Evolutionary conservation across 2,888 invertebrate genomes (phyloP).

Genomic region (Homarus gammarus): DNA sequence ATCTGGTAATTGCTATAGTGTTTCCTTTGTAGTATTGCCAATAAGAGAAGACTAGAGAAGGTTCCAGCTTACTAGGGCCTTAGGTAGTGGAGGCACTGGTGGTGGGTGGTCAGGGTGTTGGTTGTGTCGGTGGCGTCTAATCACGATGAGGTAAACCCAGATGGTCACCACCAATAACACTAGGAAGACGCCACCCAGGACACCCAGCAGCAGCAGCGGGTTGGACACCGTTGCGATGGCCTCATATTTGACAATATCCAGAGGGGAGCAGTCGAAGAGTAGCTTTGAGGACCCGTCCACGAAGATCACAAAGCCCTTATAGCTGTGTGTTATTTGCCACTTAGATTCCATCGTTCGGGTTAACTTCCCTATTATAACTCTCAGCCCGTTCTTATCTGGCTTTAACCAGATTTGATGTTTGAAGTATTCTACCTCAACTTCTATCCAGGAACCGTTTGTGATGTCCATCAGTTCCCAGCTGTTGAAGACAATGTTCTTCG

Average conservation of each 20-base stretch:
- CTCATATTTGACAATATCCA: background rate
- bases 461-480: background rate
- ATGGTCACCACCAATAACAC: constrained; percentile 8
- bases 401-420: background rate
- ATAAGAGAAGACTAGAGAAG: too few species aligned
- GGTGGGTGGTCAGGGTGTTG: background rate
- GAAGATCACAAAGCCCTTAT: constrained; percentile 27
- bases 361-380: constrained; percentile 16
- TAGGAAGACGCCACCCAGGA: constrained; percentile 33
- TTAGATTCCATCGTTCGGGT: background rate
- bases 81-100: constrained; percentile 2
- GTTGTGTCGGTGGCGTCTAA: background rate
- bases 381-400: constrained; percentile 23
- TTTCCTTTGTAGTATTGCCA: too few species aligned
- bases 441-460: background rate
- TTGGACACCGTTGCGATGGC: background rate
- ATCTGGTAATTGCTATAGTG: background rate
- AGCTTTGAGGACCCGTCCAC: constrained; percentile 14
- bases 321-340: constrained; percentile 39
- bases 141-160: background rate
- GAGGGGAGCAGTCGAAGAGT: constrained; percentile 16
- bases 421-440: constrained; percentile 27
- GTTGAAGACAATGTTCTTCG: background rate
- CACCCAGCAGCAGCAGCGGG: background rate
- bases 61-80: constrained; percentile 6